Evolutionary conservation across 2,888 invertebrate genomes (phyloP).

Genomic region (Drosophila engyochracea): DNA sequence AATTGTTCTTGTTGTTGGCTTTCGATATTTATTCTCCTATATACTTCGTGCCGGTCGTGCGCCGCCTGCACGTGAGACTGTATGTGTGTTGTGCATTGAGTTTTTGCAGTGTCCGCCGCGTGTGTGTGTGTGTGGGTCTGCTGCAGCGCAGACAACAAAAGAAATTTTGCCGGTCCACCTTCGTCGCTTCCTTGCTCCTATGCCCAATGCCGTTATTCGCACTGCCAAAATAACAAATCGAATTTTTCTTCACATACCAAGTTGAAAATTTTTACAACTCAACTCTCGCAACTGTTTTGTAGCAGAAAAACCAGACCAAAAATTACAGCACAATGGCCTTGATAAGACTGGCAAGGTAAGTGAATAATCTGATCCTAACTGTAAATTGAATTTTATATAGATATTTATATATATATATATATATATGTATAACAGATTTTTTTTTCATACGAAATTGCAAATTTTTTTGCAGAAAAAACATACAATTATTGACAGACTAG

Average conservation of each 20-base stretch:
- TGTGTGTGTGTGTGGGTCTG: conserved; percentile 31
- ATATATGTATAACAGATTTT: not conserved
- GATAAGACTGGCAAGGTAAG: conserved; percentile 83
- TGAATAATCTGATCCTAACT: conserved; percentile 16
- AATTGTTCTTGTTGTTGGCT: conserved; percentile 44
- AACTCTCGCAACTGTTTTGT: conserved; percentile 39
- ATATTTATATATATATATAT: not conserved
- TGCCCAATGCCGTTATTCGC: conserved; percentile 71
- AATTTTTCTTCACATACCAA: conserved; percentile 44
- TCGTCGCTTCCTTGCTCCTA: conserved; percentile 42
- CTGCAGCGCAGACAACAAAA: conserved; percentile 50
- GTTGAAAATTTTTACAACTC: conserved; percentile 45
- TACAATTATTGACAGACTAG: not conserved
- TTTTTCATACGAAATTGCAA: not conserved
- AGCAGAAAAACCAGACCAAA: conserved; percentile 34
- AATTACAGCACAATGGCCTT: conserved; percentile 73
- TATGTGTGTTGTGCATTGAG: conserved; percentile 30
- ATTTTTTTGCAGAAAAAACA: not conserved
- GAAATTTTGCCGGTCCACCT: conserved; percentile 51
- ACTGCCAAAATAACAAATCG: conserved; percentile 72
- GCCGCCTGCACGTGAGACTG: conserved; percentile 30
- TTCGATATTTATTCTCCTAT: conserved; percentile 33
- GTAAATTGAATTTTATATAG: not conserved
- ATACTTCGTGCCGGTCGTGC: conserved; percentile 55
- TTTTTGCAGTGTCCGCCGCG: conserved; percentile 16